These are phyloP conservation scores for Criorhina ranunculi DNA, from an alignment of 2,888 invertebrate species.

Conservation along the genomic window DNA sequence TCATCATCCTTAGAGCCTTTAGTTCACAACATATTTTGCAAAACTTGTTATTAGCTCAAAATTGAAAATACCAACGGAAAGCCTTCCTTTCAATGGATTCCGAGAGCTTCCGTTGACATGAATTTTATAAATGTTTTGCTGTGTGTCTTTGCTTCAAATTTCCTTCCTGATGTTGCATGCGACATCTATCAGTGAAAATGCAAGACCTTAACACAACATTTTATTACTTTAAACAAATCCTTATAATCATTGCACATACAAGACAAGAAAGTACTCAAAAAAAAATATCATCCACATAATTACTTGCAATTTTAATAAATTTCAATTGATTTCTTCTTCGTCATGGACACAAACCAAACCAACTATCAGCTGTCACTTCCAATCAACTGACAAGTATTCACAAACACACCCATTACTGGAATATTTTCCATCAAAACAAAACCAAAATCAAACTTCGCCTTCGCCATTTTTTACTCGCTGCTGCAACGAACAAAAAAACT, in stretches of 20 bases:
- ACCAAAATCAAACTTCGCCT: conserved; percentile 20
- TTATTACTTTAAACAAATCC: too few relatives aligned
- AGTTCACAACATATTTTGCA: too few relatives aligned
- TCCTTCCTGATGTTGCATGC: neutral
- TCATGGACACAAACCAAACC: conserved; percentile 35
- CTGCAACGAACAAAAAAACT: conserved; percentile 28
- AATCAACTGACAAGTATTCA: conserved; percentile 1
- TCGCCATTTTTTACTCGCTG: conserved; percentile 17
- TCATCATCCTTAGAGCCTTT: too few relatives aligned
- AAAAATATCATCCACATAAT: too few relatives aligned
- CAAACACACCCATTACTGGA: conserved; percentile 45
- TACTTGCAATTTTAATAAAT: neutral
- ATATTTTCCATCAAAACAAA: conserved; percentile 70
- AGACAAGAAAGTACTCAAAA: too few relatives aligned
- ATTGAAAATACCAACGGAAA: too few relatives aligned
- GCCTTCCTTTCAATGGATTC: too few relatives aligned
- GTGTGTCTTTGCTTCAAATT: neutral
- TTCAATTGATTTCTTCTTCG: neutral
- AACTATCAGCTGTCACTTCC: conserved; percentile 29
- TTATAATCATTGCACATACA: too few relatives aligned
- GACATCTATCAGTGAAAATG: neutral
- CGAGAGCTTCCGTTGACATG: neutral
- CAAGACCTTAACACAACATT: too few relatives aligned
- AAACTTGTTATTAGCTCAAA: too few relatives aligned
- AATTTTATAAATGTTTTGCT: neutral